Percentiles rank a stretch among this genome's conserved stretches.
phyloP scores from a whole-genome alignment of 2,888 invertebrate species.

The Drosophila mimica region DNA sequence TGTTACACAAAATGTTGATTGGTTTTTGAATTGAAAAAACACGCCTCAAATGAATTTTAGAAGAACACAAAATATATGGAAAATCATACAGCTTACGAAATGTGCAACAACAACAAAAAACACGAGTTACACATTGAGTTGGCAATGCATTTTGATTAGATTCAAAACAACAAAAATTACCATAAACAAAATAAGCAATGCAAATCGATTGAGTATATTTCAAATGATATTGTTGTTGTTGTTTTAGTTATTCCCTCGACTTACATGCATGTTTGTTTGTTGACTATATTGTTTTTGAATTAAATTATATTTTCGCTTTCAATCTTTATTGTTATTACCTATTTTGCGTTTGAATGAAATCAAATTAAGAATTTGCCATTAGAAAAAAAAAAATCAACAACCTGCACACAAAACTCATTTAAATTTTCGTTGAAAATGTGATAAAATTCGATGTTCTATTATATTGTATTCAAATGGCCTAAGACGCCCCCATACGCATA shows the following conservation, averaged over 20 bases:
- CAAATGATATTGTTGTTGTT: constrained; percentile 26
- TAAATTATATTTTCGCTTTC: constrained; percentile 38
- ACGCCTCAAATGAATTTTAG: constrained; percentile 9
- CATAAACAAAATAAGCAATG: constrained; percentile 49
- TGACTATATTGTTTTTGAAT: constrained; percentile 45
- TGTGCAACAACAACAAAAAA: constrained; percentile 22
- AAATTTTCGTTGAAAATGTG: constrained; percentile 1
- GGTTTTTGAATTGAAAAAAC: constrained; percentile 4
- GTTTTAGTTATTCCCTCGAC: constrained; percentile 36
- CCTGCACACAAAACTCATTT: constrained; percentile 13
- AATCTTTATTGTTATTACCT: constrained; percentile 36
- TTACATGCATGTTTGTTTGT: constrained; percentile 19
- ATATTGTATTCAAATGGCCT: constrained; percentile 13
- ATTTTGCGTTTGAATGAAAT: constrained; percentile 58
- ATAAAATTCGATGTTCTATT: constrained; percentile 22
- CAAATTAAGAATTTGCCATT: constrained; percentile 15
- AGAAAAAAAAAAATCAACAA: constrained; percentile 10
- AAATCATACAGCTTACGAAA: constrained; percentile 43
- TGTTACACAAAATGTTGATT: constrained; percentile 35
- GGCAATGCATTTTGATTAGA: constrained; percentile 57
- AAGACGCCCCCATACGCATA: constrained; percentile 62
- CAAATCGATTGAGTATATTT: constrained; percentile 59
- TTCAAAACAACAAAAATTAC: constrained; percentile 27
- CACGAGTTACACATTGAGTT: constrained; percentile 29
- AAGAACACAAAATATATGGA: constrained; percentile 12